These are phyloP conservation scores for Actinostola sp. DNA, from an alignment of 92 coral and sea anemone genomes.

Conservation along the genomic window DNA sequence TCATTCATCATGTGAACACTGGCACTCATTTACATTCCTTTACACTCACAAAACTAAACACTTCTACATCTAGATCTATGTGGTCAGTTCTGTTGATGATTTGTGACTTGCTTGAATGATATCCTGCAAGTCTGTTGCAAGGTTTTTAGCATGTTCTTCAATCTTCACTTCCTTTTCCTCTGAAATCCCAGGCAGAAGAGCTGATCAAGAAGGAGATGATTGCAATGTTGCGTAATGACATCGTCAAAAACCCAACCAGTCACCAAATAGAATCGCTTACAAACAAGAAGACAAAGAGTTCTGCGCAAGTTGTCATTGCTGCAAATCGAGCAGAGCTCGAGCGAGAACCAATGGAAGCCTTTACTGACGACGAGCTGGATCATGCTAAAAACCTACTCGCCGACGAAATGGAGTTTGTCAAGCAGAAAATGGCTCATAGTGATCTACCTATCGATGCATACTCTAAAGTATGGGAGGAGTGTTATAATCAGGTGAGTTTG, in stretches of 20 bases:
- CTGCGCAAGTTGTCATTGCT: constrained; percentile 81
- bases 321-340: constrained; percentile 85
- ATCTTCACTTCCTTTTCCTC: no score
- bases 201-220: constrained; percentile 95
- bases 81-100: no score
- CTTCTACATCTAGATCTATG: no score
- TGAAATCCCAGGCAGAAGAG: constrained; percentile 99
- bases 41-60: no score
- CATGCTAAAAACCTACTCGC: constrained; percentile 71
- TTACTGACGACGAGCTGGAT: constrained; percentile 85
- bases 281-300: constrained; percentile 84
- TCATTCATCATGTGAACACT: background rate
- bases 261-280: constrained; percentile 85
- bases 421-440: constrained; percentile 87
- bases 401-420: constrained; percentile 87
- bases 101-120: no score
- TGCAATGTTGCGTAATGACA: constrained; percentile 87
- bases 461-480: constrained; percentile 98
- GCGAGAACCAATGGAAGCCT: constrained; percentile 74
- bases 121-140: no score
- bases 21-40: no score
- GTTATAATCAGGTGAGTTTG: constrained; percentile 51
- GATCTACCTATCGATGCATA: constrained; percentile 92
- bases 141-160: no score
- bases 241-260: constrained; percentile 80